A percentile compares a stretch with the other conserved stretches of the same genome.
Conservation (phyloP, 2,113 vertebrate species). For the Plestiodon gilberti region DNA sequence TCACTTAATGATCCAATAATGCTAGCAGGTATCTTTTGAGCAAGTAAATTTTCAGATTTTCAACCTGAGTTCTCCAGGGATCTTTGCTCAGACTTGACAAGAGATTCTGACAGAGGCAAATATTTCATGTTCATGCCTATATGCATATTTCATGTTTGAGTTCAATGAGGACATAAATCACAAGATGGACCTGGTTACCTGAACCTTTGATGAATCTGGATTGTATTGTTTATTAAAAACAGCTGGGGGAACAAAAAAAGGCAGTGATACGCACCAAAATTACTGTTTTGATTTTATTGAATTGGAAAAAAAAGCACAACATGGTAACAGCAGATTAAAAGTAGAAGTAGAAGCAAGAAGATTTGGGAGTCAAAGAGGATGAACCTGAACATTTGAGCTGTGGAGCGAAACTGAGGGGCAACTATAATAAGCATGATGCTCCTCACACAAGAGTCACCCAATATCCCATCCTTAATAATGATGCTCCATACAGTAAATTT, state of each 20-base stretch:
- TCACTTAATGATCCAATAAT: background rate
- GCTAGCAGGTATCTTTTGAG: background rate
- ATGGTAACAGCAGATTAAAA: background rate
- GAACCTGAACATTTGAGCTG: too few relatives aligned
- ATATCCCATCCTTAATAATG: background rate
- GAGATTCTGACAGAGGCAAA: background rate
- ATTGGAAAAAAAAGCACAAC: background rate
- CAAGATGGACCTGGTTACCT: background rate
- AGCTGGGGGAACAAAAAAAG: background rate
- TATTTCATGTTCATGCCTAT: background rate
- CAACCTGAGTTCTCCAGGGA: background rate
- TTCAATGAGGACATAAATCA: background rate
- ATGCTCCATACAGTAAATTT: too few relatives aligned
- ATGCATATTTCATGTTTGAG: background rate
- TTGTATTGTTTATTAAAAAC: background rate
- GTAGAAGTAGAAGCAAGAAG: background rate
- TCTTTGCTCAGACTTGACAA: background rate
- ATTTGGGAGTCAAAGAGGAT: background rate
- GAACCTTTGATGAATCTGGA: background rate
- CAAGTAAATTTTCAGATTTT: background rate
- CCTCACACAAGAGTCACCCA: background rate
- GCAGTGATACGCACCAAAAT: rapidly evolving
- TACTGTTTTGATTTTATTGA: background rate
- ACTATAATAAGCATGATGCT: background rate
- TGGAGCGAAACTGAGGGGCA: background rate